Base-by-base conservation (phyloP, 2,797 vertebrate genomes). In the Ctenopoma kingsleyae region DNA sequence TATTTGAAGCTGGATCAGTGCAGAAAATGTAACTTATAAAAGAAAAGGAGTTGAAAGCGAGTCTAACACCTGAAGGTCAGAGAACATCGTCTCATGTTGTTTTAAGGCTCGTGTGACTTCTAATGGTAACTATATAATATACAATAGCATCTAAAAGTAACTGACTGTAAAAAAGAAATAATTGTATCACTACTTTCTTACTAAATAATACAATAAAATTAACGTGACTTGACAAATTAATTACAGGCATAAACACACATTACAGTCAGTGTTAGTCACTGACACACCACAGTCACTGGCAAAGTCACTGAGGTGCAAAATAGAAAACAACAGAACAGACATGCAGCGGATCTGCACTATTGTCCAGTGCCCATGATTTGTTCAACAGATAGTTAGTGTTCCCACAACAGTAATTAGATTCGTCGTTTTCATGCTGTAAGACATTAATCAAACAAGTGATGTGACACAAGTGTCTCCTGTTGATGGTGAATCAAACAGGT, bases 401-500 rank as follows among this genome's bases (percentile, higher is more conserved):
- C 40, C 40, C 4, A 1, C 6, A 30, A 48, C 17, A 68, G 9
- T 20, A 70, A 35, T 9, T 17, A 2, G 16, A 17, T 47, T 23
- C 12, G 15, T 48, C 32, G 2, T 53, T 58, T 65, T 60, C 50
- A 10, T 32, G 32, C 8, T 9, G 43, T 20, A 19, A 19, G n/a
- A 46, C 3, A 19, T 19, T 19, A 71, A 65, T 79, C 51, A 56
- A 81, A 76, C 64, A 66, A 61, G 47, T 61, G 46, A 69, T 36
- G 52, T 25, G 63, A 43, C 49, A 74, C 38, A 76, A 80, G 78
- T 77, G 72, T 79, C 85, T 75, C 74, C 75, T 68, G 80, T 82
- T 84, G 80, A 76, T 44, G 15, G 40, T 13, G 70, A 85, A 86
- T 89, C 88, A 74, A 88, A 89, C 88, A 90, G 85, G 83, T 91